A percentile compares a stretch with the other conserved stretches of the same genome.
Evolutionary conservation across 2,797 vertebrate species (phyloP).

Genomic region (Peromyscus melanophrys): DNA sequence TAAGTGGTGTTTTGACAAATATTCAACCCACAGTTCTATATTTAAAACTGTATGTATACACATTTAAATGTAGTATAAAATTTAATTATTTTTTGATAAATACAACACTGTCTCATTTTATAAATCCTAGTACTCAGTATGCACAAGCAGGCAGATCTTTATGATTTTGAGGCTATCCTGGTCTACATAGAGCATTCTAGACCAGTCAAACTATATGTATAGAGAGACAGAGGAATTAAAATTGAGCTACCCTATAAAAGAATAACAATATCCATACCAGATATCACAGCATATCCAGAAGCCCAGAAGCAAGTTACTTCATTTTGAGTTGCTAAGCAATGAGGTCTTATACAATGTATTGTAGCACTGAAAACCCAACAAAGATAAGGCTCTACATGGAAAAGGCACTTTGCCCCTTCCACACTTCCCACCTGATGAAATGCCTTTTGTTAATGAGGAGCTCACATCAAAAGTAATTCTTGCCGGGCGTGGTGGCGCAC

Average conservation of each 20-base stretch:
- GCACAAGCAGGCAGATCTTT: background rate
- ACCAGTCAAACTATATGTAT: background rate
- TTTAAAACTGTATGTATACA: background rate
- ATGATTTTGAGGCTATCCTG: background rate
- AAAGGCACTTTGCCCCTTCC: background rate
- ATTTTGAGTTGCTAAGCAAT: background rate
- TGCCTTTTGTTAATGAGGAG: constrained; percentile 36
- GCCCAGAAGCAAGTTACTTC: background rate
- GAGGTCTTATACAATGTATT: background rate
- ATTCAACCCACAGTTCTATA: background rate
- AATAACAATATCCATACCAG: background rate
- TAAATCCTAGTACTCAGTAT: background rate
- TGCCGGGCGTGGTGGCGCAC: too few relatives aligned
- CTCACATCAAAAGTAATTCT: background rate
- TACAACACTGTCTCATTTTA: background rate
- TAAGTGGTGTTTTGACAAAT: background rate
- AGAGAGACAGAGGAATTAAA: background rate
- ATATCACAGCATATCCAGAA: background rate
- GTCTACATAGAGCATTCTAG: background rate
- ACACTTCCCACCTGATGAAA: background rate
- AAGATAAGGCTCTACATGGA: background rate
- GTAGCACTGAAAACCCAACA: background rate
- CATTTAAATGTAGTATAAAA: background rate
- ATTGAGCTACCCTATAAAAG: background rate
- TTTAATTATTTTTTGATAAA: background rate